Percentiles rank a stretch among this genome's conserved stretches.
phyloP scores from a whole-genome alignment of 1,140 invertebrate genomes.

The Cherax quadricarinatus region DNA sequence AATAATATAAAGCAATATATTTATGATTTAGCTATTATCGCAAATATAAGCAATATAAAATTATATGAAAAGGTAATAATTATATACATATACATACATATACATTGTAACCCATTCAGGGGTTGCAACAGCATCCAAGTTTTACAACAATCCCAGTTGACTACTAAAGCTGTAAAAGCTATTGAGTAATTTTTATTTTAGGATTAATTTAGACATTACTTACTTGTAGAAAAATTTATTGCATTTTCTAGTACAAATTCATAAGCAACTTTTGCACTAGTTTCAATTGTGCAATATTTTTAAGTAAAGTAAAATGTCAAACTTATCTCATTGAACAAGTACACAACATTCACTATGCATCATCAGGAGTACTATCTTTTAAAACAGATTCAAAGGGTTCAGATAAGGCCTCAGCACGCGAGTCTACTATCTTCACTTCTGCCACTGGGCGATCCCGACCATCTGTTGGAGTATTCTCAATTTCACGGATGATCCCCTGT shows the following conservation, averaged over 20 bases:
- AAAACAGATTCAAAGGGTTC: not conserved
- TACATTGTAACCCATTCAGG: too few relatives aligned
- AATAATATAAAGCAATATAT: too few relatives aligned
- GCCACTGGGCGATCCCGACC: not conserved
- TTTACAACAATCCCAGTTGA: too few relatives aligned
- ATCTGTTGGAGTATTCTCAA: not conserved
- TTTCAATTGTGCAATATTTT: not conserved
- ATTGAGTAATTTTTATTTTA: too few relatives aligned
- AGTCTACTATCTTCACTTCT: constrained; percentile 20
- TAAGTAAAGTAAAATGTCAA: not conserved
- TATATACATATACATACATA: too few relatives aligned
- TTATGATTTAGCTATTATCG: too few relatives aligned
- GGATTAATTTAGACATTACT: not conserved
- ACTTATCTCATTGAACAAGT: not conserved
- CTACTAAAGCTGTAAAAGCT: too few relatives aligned
- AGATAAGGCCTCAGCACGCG: not conserved
- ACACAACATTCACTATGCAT: not conserved
- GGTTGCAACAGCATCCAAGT: too few relatives aligned
- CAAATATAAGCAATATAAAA: too few relatives aligned
- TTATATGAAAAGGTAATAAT: too few relatives aligned
- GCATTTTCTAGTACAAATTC: not conserved
- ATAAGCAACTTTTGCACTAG: not conserved
- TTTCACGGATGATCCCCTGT: not conserved
- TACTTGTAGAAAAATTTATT: constrained; percentile 5
- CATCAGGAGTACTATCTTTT: not conserved